Base-by-base conservation (phyloP, 1,140 invertebrate species). In the Procambarus virginalis region DNA sequence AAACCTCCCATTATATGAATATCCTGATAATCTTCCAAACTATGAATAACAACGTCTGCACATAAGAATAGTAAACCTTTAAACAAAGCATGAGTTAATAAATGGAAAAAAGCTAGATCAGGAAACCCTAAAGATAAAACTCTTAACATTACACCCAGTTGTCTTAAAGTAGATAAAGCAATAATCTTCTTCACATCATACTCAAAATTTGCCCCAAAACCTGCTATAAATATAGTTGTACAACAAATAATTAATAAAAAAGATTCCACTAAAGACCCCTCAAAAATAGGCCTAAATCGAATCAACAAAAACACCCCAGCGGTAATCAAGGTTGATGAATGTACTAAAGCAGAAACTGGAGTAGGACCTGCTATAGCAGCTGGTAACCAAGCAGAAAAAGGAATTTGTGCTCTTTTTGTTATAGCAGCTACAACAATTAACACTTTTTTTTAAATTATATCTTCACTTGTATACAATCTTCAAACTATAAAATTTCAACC, bases 321-420 rank as follows among this genome's bases (percentile, higher is more conserved):
- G 58, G 96, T 96, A 0, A 97, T 96, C 93, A 96, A 95, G 91
- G 96, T 96, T 51, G 96, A 96, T 91, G 96, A 96, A 95, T 97
- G 96, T 93, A 96, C 96, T 94, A 96, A 95, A 79, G 96, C 94
- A 78, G 96, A 96, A 91, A 96, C 95, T 73, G 96, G 95, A 20
- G 96, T 96, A 70, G 96, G 96, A 70, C 96, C 96, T 2, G 95
- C 95, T 93, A 96, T 96, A 51, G 96, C 96, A 6, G 95, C 95
- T 0, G 96, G 96, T 58, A 97, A 93, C 93, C 96, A 96, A 91
- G 95, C 94, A 92, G 95, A 96, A 95, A 97, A 97, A 80, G 96
- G 95, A 94, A 96, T 95, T 94, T 96, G 96, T 93, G 96, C 96
- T 92, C 96, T 96, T 94, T 97, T 97, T 92, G 96, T 96, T 94